Conservation (phyloP, 2,113 vertebrate genomes). For the Mastomys coucha region DNA sequence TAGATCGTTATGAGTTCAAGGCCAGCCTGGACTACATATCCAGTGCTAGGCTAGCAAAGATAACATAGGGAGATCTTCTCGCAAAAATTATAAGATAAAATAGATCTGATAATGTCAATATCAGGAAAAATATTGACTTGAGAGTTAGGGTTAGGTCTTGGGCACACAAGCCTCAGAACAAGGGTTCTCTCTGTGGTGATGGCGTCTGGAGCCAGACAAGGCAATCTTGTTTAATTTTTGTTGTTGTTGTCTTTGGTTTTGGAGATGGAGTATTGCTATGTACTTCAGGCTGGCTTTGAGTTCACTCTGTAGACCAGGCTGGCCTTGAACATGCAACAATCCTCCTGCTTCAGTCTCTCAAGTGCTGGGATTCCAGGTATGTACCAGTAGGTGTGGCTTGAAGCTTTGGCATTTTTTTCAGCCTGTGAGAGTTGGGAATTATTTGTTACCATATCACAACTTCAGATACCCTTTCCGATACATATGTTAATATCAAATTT, state of each 20-base stretch:
- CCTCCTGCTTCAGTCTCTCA: background rate
- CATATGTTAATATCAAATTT: background rate
- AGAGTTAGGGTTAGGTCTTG: background rate
- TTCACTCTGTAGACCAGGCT: background rate
- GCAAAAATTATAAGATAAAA: background rate
- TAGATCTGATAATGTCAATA: background rate
- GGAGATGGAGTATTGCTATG: background rate
- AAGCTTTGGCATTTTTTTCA: background rate
- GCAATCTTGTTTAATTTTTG: background rate
- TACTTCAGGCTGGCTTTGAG: background rate
- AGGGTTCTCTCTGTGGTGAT: background rate
- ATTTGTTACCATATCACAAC: background rate
- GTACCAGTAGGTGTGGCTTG: background rate
- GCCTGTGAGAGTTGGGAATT: background rate
- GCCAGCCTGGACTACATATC: background rate
- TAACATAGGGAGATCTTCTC: background rate
- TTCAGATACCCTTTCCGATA: background rate
- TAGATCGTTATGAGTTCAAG: background rate
- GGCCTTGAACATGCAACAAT: background rate
- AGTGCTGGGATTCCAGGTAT: background rate
- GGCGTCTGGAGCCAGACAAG: background rate
- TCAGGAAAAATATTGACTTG: background rate
- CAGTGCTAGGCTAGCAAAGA: background rate
- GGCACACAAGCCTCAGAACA: rapidly evolving
- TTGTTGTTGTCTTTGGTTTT: background rate